A percentile compares a stretch with the other conserved stretches of the same genome.
These are phyloP conservation scores for Mus spicilegus DNA, from an alignment of 2,113 vertebrate genomes.

Conservation along the genomic window DNA sequence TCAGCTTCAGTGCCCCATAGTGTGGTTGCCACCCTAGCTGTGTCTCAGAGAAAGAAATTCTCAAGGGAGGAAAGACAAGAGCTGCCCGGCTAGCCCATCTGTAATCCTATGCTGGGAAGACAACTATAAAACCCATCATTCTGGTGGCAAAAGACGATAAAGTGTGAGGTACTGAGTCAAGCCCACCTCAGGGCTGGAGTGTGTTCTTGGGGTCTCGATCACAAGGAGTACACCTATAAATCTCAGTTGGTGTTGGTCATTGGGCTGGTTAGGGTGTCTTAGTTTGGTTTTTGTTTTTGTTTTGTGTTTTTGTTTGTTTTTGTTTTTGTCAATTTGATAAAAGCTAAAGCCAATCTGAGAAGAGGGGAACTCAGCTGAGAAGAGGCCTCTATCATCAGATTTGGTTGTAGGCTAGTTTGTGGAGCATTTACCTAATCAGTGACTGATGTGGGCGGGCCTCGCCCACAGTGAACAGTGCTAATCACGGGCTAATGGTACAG, in stretches of 20 bases:
- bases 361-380: not conserved
- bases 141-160: conserved; percentile 65
- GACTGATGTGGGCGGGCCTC: not conserved
- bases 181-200: conserved; percentile 31
- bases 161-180: conserved; percentile 39
- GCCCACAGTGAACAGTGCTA: not conserved
- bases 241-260: conserved; percentile 26
- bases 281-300: not conserved
- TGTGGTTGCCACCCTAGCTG: not conserved
- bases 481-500: not conserved
- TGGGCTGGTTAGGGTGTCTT: not conserved
- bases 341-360: not conserved
- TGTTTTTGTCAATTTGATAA: not conserved
- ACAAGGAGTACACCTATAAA: conserved; percentile 41
- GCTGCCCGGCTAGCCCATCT: conserved; percentile 21
- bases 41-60: not conserved
- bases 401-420: not conserved
- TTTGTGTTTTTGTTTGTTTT: not conserved
- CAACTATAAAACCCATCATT: conserved; percentile 56
- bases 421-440: not conserved
- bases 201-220: conserved; percentile 17
- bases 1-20: no score
- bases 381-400: not conserved
- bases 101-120: conserved; percentile 67
- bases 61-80: conserved; percentile 33